Evolutionary conservation across 2,888 invertebrate species (phyloP).

Genomic region (Dasypogon diadema): DNA sequence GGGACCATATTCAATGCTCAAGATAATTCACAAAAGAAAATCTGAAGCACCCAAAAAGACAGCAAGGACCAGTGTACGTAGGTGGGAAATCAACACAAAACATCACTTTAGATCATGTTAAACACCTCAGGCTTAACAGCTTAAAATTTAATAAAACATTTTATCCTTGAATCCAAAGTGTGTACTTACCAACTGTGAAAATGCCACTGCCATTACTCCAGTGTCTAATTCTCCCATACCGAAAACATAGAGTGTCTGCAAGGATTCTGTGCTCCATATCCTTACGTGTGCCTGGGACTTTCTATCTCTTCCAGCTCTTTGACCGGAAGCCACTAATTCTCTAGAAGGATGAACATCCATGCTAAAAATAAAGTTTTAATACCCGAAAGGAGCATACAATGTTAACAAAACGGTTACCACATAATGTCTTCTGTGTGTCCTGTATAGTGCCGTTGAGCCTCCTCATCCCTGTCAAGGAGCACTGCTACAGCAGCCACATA

Average conservation of each 20-base stretch:
- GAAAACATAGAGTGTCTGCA: conserved; percentile 89
- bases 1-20: no score
- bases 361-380: conserved; percentile 67
- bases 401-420: conserved; percentile 73
- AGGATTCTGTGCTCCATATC: conserved; percentile 91
- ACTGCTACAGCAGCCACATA: conserved; percentile 94
- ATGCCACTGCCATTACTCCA: conserved; percentile 89
- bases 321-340: conserved; percentile 90
- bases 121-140: neutral
- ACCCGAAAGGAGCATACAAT: neutral
- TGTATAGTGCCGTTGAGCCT: conserved; percentile 88
- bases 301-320: conserved; percentile 84
- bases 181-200: conserved; percentile 82
- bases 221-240: conserved; percentile 92
- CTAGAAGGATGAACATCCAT: conserved; percentile 91
- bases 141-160: conserved; percentile 8
- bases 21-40: no score
- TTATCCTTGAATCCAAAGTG: neutral
- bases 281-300: conserved; percentile 90
- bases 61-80: neutral
- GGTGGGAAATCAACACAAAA: neutral
- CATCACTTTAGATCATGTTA: neutral
- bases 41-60: no score
- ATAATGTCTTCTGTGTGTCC: conserved; percentile 95
- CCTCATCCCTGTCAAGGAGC: conserved; percentile 87